These are phyloP conservation scores for Athalia rosae DNA, from an alignment of 2,888 invertebrate genomes.

Conservation along the genomic window DNA sequence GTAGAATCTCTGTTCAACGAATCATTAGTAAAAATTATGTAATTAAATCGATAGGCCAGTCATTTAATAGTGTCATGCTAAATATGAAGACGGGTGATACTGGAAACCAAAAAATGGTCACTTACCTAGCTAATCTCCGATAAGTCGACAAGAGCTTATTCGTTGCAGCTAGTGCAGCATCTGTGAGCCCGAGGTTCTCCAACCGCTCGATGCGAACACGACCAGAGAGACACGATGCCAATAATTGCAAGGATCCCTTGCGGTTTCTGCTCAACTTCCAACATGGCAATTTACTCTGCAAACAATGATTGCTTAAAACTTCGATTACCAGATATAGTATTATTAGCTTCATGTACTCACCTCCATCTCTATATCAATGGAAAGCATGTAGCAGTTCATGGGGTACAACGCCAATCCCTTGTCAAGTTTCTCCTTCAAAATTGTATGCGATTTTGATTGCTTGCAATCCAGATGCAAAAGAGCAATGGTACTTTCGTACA, in stretches of 20 bases:
- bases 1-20: conserved; percentile 60
- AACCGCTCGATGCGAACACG: conserved; percentile 62
- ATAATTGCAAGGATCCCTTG: conserved; percentile 60
- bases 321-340: background rate
- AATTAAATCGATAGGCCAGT: too few relatives aligned
- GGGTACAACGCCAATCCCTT: conserved; percentile 73
- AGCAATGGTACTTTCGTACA: conserved; percentile 72
- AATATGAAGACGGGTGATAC: background rate
- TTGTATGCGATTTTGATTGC: conserved; percentile 47
- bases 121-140: conserved; percentile 63
- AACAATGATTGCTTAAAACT: conserved; percentile 43
- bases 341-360: conserved; percentile 56
- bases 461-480: conserved; percentile 62
- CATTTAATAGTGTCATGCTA: conserved; percentile 1
- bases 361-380: conserved; percentile 75
- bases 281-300: conserved; percentile 74
- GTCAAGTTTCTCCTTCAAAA: conserved; percentile 56
- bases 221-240: conserved; percentile 64
- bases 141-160: conserved; percentile 67
- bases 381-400: conserved; percentile 77
- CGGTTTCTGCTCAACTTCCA: conserved; percentile 75
- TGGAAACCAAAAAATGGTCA: conserved; percentile 6
- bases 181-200: conserved; percentile 54
- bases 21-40: conserved; percentile 15
- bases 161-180: conserved; percentile 59